Base-by-base conservation (phyloP, 2,797 vertebrate species). In the Pseudotriccus pelzelni region DNA sequence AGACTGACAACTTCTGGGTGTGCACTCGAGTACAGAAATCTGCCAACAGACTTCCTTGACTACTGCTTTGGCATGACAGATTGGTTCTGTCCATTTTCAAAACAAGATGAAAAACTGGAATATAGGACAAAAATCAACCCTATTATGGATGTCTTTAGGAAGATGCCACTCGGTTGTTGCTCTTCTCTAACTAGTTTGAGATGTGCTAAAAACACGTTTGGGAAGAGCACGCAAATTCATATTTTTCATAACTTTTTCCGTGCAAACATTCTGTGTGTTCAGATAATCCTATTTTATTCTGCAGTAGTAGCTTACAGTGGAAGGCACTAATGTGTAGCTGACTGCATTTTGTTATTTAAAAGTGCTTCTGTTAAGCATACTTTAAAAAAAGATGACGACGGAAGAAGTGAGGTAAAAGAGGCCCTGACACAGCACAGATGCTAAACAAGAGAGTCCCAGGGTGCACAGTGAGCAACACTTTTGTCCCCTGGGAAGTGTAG, bases 341-440 rank as follows among this genome's bases (percentile, higher is more conserved):
- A 52, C 62, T 55, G 27, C 19, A 3, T 91, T 76, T 78, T 83
- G 68, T 89, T 83, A 47, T 64, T 91, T 79, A 24, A 76, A 93
- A 89, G 43, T 25, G 19, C 34, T 84, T 84, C 83, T 73, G 12
- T 83, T 83, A 53, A 52, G 23, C 75, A 53, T 25, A 21, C 46
- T 56, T 79, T 7, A 17, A 69, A 87, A 56, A 68, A 67, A 41
- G 27, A 4, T 4, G 6, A 1, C 8, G 3, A 28, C 18, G 44
- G 47, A 69, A 70, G 37, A 88, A 80, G 78, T 82, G 72, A 68
- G n/a, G 52, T 88, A 41, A 53, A 36, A 37, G 41, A 8, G 53
- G 39, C 84, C 55, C 34, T 96, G 90, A 67, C 84, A 75, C 50
- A 84, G 90, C 83, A 78, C 89, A 94, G 93, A 73, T 96, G 87